These are phyloP conservation scores for Heliopora coerulea DNA, from an alignment of 92 coral and sea anemone genomes.

Conservation along the genomic window DNA sequence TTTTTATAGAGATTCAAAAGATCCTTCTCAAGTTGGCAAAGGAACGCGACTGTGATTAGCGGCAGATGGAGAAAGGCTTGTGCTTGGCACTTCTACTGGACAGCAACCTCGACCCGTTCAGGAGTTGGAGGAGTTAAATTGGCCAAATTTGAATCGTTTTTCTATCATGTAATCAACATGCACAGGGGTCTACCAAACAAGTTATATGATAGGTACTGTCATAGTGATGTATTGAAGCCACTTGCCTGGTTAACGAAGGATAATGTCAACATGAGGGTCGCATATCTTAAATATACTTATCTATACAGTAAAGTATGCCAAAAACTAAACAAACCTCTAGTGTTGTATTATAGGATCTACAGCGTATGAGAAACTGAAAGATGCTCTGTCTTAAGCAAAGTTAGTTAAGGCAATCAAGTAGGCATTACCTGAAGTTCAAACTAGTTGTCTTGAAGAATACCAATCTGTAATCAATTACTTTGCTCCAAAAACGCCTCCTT, in stretches of 20 bases:
- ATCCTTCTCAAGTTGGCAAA: conserved; percentile 16
- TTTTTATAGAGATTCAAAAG: conserved; percentile 40
- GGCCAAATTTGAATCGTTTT: conserved; percentile 60
- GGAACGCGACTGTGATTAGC: conserved; percentile 22
- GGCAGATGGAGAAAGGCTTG: conserved; percentile 43
- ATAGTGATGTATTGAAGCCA: background rate
- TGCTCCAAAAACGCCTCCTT: conserved; percentile 10
- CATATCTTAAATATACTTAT: too few relatives aligned
- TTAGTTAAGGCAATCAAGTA: conserved; percentile 18
- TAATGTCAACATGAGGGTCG: background rate
- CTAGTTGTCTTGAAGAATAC: conserved; percentile 16
- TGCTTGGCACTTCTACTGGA: conserved; percentile 36
- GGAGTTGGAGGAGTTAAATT: conserved; percentile 45
- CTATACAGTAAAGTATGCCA: too few relatives aligned
- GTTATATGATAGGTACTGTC: conserved; percentile 6
- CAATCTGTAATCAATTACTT: conserved; percentile 10
- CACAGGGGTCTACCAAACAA: conserved; percentile 21
- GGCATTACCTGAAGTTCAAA: conserved; percentile 3
- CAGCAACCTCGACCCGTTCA: conserved; percentile 25
- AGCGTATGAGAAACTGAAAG: conserved; percentile 2
- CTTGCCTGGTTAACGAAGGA: conserved; percentile 20
- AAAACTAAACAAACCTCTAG: too few relatives aligned
- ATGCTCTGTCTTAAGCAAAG: background rate
- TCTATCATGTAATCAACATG: conserved; percentile 32
- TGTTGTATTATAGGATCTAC: background rate